Evolutionary conservation across 2,113 vertebrate species (phyloP).

Genomic region (Gorsachius goisagi): DNA sequence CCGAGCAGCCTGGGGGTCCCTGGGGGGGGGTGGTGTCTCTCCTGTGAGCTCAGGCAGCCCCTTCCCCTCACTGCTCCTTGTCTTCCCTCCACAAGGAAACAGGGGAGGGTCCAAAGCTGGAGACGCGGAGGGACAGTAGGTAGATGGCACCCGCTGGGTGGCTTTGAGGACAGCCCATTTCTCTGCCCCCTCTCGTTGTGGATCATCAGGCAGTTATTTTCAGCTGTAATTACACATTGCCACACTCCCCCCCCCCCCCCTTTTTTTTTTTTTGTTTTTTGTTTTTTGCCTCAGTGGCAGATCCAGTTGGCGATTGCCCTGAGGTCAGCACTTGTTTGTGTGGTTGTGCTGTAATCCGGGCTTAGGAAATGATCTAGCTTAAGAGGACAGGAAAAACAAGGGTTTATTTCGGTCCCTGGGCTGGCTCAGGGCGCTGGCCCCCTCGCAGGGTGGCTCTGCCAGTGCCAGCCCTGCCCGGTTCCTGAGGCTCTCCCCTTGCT

Average conservation of each 20-base stretch:
- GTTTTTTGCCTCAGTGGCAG: neutral
- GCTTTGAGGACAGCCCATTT: neutral
- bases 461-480: too few species aligned
- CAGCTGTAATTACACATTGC: neutral
- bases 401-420: neutral
- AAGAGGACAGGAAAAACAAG: neutral
- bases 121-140: too few species aligned
- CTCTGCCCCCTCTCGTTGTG: neutral
- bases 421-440: neutral
- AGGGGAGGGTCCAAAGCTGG: neutral
- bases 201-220: neutral
- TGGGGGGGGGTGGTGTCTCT: neutral
- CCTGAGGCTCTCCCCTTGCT: neutral
- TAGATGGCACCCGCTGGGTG: neutral
- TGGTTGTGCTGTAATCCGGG: neutral
- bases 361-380: neutral
- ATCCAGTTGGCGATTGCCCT: accelerated
- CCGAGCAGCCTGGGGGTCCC: neutral
- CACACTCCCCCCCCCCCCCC: neutral
- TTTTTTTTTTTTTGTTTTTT: too few species aligned
- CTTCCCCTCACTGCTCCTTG: neutral
- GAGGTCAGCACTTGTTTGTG: neutral
- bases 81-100: neutral
- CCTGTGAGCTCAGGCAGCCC: neutral
- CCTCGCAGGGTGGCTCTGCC: neutral